These are phyloP conservation scores for Sitta europaea DNA, from an alignment of 2,113 vertebrate species.

Conservation along the genomic window DNA sequence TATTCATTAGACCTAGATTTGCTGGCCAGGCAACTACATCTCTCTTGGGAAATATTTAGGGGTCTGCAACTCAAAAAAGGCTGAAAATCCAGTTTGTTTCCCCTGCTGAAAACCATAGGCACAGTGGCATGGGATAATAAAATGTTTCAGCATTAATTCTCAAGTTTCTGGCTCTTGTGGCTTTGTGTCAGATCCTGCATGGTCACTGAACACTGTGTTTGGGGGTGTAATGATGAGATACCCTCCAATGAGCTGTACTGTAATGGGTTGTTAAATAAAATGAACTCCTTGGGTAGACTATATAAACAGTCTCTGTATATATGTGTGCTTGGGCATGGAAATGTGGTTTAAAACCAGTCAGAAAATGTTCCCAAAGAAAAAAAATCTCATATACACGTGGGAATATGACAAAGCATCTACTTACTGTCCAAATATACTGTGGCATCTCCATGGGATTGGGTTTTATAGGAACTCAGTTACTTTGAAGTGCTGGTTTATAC, in stretches of 20 bases:
- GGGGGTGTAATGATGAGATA: slow-evolving; percentile 36
- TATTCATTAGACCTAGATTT: neutral
- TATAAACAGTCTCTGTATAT: slow-evolving; percentile 27
- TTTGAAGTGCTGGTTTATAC: slow-evolving; percentile 62
- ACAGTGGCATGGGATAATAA: neutral
- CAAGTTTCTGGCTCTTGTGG: slow-evolving; percentile 49
- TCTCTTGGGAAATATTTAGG: slow-evolving; percentile 21
- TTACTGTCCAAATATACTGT: slow-evolving; percentile 54
- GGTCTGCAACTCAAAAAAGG: neutral
- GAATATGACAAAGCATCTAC: slow-evolving; percentile 59
- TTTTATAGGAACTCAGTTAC: slow-evolving; percentile 48
- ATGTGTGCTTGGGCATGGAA: slow-evolving; percentile 36
- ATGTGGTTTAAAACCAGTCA: slow-evolving; percentile 25
- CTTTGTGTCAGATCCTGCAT: slow-evolving; percentile 41
- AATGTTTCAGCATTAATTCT: slow-evolving; percentile 22
- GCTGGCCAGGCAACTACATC: neutral
- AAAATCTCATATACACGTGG: slow-evolving; percentile 9
- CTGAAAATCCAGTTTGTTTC: slow-evolving; percentile 1
- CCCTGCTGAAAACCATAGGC: neutral
- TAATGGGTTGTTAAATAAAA: slow-evolving; percentile 38
- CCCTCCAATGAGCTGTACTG: slow-evolving; percentile 21
- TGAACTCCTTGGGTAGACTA: slow-evolving; percentile 7
- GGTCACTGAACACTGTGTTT: neutral
- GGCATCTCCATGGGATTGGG: slow-evolving; percentile 19
- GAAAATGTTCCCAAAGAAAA: slow-evolving; percentile 58